Conservation (phyloP, 1,140 invertebrate genomes). For the Atta texana region DNA sequence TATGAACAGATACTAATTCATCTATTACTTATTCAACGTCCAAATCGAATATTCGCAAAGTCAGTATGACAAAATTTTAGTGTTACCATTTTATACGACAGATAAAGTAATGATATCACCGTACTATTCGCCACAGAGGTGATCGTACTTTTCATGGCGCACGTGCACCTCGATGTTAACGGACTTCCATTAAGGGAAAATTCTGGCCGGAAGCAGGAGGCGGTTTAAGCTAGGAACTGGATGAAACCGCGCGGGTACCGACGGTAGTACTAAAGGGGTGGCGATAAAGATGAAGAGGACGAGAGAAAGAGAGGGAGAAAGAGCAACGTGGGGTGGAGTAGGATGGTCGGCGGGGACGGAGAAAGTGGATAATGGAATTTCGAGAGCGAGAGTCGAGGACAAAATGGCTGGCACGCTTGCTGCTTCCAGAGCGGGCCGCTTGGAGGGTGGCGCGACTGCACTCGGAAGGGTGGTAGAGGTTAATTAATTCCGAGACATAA, state of each 20-base stretch:
- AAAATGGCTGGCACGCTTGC: slow-evolving; percentile 81
- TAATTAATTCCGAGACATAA: slow-evolving; percentile 85
- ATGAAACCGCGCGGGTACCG: slow-evolving; percentile 70
- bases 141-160: not conserved
- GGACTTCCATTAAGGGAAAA: slow-evolving; percentile 74
- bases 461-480: slow-evolving; percentile 80
- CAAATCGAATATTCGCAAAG: not conserved
- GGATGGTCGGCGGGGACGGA: slow-evolving; percentile 62
- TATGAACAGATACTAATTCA: not conserved
- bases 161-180: slow-evolving; percentile 59
- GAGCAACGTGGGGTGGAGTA: slow-evolving; percentile 35
- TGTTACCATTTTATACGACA: slow-evolving; percentile 10
- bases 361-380: slow-evolving; percentile 83
- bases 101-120: slow-evolving; percentile 37
- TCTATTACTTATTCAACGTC: not conserved
- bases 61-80: slow-evolving; percentile 25
- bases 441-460: slow-evolving; percentile 71
- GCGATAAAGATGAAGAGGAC: slow-evolving; percentile 57
- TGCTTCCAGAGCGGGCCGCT: slow-evolving; percentile 68
- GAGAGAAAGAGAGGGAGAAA: slow-evolving; percentile 29
- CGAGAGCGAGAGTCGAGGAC: slow-evolving; percentile 83
- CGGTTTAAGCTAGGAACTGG: slow-evolving; percentile 64
- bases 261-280: slow-evolving; percentile 70
- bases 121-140: slow-evolving; percentile 18
- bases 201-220: slow-evolving; percentile 76